Conservation (phyloP, 1,140 invertebrate species). For the Pomacea maculata region DNA sequence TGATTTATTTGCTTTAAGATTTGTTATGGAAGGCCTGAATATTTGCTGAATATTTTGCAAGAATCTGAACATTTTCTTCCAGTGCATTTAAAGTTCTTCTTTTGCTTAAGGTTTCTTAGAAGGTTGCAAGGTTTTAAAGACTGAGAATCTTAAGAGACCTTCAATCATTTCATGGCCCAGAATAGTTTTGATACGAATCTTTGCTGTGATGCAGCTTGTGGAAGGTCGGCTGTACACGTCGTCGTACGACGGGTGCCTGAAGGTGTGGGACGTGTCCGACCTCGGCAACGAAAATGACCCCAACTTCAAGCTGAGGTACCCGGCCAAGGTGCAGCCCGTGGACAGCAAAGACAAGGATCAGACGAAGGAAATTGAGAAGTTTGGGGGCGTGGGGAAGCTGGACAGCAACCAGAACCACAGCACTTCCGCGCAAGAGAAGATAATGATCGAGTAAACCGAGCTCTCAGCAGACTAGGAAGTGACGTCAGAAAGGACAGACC, state of each 20-base stretch:
- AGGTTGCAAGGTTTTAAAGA: too few species aligned
- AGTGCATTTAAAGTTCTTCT: too few species aligned
- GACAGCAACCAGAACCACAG: slow-evolving; percentile 47
- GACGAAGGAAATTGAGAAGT: slow-evolving; percentile 45
- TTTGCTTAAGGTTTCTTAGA: too few species aligned
- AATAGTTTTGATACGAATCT: background rate
- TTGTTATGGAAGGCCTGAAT: too few species aligned
- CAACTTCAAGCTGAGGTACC: slow-evolving; percentile 23
- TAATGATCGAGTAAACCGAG: slow-evolving; percentile 41
- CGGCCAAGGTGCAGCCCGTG: background rate
- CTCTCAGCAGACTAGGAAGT: background rate
- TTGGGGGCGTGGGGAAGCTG: slow-evolving; percentile 29
- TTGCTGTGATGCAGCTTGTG: slow-evolving; percentile 44
- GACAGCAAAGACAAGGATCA: slow-evolving; percentile 45
- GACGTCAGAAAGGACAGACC: background rate
- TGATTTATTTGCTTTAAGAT: too few species aligned
- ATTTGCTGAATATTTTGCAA: too few species aligned
- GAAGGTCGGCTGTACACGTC: slow-evolving; percentile 65
- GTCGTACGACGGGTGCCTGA: slow-evolving; percentile 64
- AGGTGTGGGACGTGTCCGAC: slow-evolving; percentile 63
- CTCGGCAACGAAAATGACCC: slow-evolving; percentile 32
- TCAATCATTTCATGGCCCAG: too few species aligned
- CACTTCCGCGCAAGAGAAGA: slow-evolving; percentile 32
- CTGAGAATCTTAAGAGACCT: too few species aligned
- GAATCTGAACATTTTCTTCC: too few species aligned